These are phyloP conservation scores for Ochotona princeps DNA, from an alignment of 2,113 vertebrate species.

Conservation along the genomic window DNA sequence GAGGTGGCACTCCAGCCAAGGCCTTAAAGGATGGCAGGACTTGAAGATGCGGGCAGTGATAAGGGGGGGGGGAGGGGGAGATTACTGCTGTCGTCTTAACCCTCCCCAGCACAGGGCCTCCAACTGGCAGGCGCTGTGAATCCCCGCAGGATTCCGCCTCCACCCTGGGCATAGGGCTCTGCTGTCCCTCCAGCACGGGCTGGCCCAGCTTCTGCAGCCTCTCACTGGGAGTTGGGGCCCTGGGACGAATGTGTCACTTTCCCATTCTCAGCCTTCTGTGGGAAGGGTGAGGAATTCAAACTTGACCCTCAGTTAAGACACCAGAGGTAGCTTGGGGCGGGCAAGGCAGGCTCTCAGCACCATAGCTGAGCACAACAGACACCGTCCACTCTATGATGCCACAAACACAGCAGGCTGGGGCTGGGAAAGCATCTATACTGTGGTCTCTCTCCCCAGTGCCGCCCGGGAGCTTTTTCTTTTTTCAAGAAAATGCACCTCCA, in stretches of 20 bases:
- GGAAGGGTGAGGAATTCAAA: not conserved
- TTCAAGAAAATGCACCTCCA: not conserved
- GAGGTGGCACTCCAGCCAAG: slow-evolving; percentile 61
- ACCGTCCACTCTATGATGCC: not conserved
- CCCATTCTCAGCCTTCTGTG: not conserved
- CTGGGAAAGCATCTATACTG: too few species aligned
- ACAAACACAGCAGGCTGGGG: not conserved
- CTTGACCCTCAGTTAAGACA: not conserved
- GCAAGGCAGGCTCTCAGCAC: not conserved
- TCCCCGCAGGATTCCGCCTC: not conserved
- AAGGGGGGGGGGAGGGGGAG: slow-evolving; percentile 30
- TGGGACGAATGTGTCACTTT: not conserved
- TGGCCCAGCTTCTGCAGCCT: not conserved
- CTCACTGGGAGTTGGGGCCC: not conserved
- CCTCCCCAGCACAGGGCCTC: not conserved
- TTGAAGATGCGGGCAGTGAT: slow-evolving; percentile 38
- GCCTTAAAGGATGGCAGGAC: slow-evolving; percentile 52
- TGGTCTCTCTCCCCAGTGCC: not conserved
- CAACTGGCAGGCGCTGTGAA: slow-evolving; percentile 45
- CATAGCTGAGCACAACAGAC: not conserved
- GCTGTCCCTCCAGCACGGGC: too few species aligned
- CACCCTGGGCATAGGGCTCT: not conserved
- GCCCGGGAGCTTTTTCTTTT: not conserved
- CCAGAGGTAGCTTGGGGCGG: not conserved
- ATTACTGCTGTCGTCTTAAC: slow-evolving; percentile 64